Percentiles rank a stretch among this genome's conserved stretches.
Conservation (phyloP, 2,113 vertebrate genomes). For the Psephotus haematonotus region DNA sequence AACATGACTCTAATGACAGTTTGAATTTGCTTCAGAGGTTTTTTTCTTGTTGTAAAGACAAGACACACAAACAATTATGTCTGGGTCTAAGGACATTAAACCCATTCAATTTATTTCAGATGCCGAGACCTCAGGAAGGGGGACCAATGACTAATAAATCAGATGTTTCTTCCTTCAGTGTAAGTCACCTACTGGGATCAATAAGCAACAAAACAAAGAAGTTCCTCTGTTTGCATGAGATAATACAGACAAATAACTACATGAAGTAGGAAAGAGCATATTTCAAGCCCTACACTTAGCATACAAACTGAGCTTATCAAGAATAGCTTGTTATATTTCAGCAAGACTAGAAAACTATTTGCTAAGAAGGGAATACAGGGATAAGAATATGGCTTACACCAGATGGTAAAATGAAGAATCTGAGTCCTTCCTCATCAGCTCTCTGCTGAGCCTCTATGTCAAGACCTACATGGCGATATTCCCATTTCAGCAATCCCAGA, state of each 20-base stretch:
- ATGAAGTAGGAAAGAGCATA: neutral
- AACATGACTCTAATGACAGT: conserved; percentile 13
- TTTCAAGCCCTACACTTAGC: neutral
- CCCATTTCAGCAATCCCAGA: neutral
- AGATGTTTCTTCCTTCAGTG: neutral
- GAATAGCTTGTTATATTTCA: neutral
- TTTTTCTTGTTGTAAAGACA: conserved; percentile 4
- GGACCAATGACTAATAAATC: conserved; percentile 47
- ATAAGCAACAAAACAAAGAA: conserved; percentile 22
- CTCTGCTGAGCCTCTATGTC: neutral
- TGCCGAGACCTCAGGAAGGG: neutral
- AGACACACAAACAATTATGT: neutral
- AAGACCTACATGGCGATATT: neutral
- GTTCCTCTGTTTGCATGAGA: neutral
- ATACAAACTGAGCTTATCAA: neutral
- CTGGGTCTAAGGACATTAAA: conserved; percentile 7
- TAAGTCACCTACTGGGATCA: conserved; percentile 23
- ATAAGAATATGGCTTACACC: neutral
- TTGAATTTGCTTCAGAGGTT: neutral
- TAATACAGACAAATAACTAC: conserved; percentile 14
- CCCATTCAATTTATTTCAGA: conserved; percentile 35
- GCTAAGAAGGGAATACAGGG: neutral
- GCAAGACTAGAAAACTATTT: neutral
- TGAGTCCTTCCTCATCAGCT: neutral
- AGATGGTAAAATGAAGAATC: neutral